A percentile compares a stretch with the other conserved stretches of the same genome.
Evolutionary conservation across 37 sponge, comb jelly and placozoan species (phyloP).

Genomic region (Halichondria panicea): DNA sequence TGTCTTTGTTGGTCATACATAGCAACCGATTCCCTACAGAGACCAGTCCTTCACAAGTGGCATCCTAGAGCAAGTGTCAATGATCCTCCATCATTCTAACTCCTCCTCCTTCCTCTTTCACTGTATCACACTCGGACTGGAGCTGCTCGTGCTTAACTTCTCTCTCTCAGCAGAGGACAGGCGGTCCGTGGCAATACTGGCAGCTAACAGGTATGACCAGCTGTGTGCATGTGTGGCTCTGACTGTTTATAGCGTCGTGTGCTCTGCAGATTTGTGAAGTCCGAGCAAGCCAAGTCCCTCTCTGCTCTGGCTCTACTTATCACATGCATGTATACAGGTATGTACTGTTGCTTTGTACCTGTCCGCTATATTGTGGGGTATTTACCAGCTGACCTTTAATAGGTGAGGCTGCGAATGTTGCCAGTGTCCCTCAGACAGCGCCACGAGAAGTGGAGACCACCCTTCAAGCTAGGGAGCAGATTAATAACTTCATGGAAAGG

Average conservation of each 20-base stretch:
- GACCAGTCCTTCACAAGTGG: slow-evolving; percentile 22
- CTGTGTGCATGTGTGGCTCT: neutral
- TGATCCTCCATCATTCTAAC: slow-evolving; percentile 30
- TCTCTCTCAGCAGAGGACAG: slow-evolving; percentile 39
- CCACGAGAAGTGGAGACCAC: slow-evolving; percentile 34
- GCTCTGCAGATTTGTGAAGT: slow-evolving; percentile 28
- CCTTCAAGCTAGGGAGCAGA: slow-evolving; percentile 46
- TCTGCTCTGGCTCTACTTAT: slow-evolving; percentile 44
- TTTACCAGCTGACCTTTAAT: neutral
- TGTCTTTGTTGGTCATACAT: neutral
- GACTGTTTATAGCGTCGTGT: no score
- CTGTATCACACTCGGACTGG: slow-evolving; percentile 43
- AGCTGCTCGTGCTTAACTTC: slow-evolving; percentile 56
- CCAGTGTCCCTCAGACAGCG: slow-evolving; percentile 7
- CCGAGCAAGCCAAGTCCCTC: slow-evolving; percentile 44
- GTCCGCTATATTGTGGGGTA: neutral
- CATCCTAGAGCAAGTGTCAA: slow-evolving; percentile 6
- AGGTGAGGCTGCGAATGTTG: slow-evolving; percentile 56
- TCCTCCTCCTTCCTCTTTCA: slow-evolving; percentile 45
- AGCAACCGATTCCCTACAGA: neutral
- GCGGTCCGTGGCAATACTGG: slow-evolving; percentile 2
- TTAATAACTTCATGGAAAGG: slow-evolving; percentile 51
- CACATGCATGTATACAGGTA: slow-evolving; percentile 76
- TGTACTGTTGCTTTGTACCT: no score
- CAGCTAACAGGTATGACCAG: slow-evolving; percentile 30